Percentiles rank a stretch among this genome's conserved stretches.
Conservation (phyloP, 2,888 invertebrate genomes). For the Subacronicta megacephala region DNA sequence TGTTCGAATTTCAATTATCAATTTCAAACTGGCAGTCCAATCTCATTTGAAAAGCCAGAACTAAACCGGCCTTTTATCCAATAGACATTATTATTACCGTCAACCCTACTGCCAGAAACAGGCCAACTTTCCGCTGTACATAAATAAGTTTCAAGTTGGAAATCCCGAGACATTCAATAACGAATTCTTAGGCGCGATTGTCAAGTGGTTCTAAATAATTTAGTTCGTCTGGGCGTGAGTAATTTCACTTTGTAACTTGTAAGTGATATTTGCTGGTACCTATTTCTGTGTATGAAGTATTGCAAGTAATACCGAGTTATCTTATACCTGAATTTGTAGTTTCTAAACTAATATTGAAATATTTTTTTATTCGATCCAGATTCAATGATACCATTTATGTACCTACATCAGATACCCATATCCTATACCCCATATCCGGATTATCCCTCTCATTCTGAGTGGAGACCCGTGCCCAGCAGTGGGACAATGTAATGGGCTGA, state of each 20-base stretch:
- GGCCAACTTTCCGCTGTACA: constrained; percentile 46
- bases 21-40: constrained; percentile 37
- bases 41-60: constrained; percentile 31
- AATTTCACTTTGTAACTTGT: constrained; percentile 53
- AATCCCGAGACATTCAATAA: constrained; percentile 67
- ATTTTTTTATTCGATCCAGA: too few species aligned
- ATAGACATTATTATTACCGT: constrained; percentile 19
- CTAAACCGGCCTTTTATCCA: constrained; percentile 23
- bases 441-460: too few species aligned
- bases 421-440: too few species aligned
- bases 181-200: constrained; percentile 77
- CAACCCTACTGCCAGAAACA: constrained; percentile 37
- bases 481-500: too few species aligned
- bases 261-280: constrained; percentile 24
- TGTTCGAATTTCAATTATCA: constrained; percentile 11
- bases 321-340: background rate
- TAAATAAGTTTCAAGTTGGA: constrained; percentile 52
- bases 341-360: too few species aligned
- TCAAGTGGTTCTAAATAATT: constrained; percentile 71
- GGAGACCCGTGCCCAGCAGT: too few species aligned
- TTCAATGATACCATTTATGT: too few species aligned
- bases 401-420: too few species aligned
- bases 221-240: constrained; percentile 64
- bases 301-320: background rate
- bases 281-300: constrained; percentile 22